These are phyloP conservation scores for Gerris lacustris DNA, from an alignment of 2,888 invertebrate genomes.

Conservation along the genomic window DNA sequence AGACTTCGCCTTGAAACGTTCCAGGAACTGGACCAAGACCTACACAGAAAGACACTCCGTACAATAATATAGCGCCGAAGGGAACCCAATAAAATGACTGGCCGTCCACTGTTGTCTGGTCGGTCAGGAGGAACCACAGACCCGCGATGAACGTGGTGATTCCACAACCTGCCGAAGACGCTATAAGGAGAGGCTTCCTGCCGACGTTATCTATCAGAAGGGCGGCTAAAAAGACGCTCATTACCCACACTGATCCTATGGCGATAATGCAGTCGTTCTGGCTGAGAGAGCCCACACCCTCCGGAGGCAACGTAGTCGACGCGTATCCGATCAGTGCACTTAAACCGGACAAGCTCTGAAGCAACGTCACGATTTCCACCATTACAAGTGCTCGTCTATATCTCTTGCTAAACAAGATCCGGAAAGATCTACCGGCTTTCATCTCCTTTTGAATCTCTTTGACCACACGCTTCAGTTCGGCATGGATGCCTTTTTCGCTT, in stretches of 20 bases:
- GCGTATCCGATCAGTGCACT: constrained; percentile 20
- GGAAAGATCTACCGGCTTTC: too few relatives aligned
- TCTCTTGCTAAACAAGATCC: too few relatives aligned
- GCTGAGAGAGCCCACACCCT: constrained; percentile 18
- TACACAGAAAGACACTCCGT: constrained; percentile 46
- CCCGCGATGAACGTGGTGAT: constrained; percentile 15
- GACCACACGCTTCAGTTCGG: too few relatives aligned
- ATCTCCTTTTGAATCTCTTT: too few relatives aligned
- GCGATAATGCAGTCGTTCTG: constrained; percentile 22
- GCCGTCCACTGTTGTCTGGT: constrained; percentile 26
- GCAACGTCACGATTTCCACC: constrained; percentile 19
- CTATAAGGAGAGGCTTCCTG: constrained; percentile 24
- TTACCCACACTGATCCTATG: constrained; percentile 22
- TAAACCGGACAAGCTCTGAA: constrained; percentile 26
- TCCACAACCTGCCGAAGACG: constrained; percentile 21
- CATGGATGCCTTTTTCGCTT: constrained; percentile 14
- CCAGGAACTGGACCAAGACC: constrained; percentile 50
- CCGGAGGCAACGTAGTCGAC: too few relatives aligned
- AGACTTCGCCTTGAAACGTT: constrained; percentile 50
- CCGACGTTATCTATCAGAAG: constrained; percentile 25
- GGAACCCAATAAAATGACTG: constrained; percentile 39
- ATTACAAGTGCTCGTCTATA: constrained; percentile 24
- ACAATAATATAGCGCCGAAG: constrained; percentile 44
- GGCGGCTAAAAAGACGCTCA: constrained; percentile 22
- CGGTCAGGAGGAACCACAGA: constrained; percentile 22